phyloP scores from a whole-genome alignment of 2,113 vertebrate genomes.

The Cyprinus carpio region DNA sequence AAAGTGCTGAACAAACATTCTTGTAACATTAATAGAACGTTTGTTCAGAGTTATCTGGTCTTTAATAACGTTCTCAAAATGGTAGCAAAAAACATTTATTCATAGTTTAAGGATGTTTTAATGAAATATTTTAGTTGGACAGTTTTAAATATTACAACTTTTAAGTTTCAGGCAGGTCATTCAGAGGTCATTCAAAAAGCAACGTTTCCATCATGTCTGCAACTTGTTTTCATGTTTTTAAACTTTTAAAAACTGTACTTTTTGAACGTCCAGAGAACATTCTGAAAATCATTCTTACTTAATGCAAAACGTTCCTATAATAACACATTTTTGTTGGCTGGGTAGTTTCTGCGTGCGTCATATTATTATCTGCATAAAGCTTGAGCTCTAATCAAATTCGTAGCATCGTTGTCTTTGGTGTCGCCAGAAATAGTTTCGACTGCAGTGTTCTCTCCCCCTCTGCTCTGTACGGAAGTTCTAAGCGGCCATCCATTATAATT shows the following conservation, averaged over 20 bases:
- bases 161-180: too few species aligned
- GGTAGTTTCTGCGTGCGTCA: not conserved
- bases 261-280: not conserved
- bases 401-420: not conserved
- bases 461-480: too few species aligned
- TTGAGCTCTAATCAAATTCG: not conserved
- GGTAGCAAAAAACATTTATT: too few species aligned
- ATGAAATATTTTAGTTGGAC: too few species aligned
- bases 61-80: not conserved
- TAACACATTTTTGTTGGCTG: not conserved
- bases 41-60: not conserved
- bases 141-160: too few species aligned
- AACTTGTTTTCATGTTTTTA: too few species aligned
- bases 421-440: not conserved
- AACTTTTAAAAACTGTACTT: too few species aligned
- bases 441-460: not conserved
- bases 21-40: not conserved
- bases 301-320: not conserved
- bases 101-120: too few species aligned
- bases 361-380: not conserved
- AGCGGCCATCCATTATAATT: too few species aligned
- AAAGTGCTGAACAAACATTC: not conserved
- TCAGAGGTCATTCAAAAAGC: too few species aligned
- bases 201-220: not conserved
- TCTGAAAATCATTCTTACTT: not conserved